Percentiles rank a stretch among this genome's conserved stretches.
phyloP scores from a whole-genome alignment of 30 jellyfish, hydroid and myxozoan species.

The Pelagia noctiluca region DNA sequence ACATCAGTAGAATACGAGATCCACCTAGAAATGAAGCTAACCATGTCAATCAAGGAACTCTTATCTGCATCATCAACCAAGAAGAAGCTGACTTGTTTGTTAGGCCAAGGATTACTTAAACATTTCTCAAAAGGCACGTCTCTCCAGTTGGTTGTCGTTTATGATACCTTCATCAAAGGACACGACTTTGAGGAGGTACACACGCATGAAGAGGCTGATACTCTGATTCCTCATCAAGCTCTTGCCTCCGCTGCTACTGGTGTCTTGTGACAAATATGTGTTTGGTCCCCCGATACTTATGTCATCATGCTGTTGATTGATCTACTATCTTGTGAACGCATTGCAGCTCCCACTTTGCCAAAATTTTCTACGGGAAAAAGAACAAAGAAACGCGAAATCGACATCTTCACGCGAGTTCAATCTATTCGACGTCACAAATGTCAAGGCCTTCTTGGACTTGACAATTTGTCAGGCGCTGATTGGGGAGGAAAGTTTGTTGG shows the following conservation, averaged over 20 bases:
- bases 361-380: slow-evolving; percentile 12
- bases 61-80: slow-evolving; percentile 13
- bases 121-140: background rate
- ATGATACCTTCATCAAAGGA: slow-evolving; percentile 13
- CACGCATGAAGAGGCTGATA: slow-evolving; percentile 23
- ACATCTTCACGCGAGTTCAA: slow-evolving; percentile 9
- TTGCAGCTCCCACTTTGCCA: slow-evolving; percentile 21
- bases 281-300: slow-evolving; percentile 21
- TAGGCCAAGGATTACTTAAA: slow-evolving; percentile 17
- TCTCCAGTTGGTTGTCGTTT: too few relatives aligned
- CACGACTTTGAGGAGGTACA: slow-evolving; percentile 22
- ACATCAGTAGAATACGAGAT: slow-evolving; percentile 14
- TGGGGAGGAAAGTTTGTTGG: slow-evolving; percentile 26
- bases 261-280: slow-evolving; percentile 10
- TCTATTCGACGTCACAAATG: slow-evolving; percentile 9
- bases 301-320: slow-evolving; percentile 16
- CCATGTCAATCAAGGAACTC: slow-evolving; percentile 24
- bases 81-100: slow-evolving; percentile 26
- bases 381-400: background rate
- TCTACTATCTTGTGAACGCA: slow-evolving; percentile 17
- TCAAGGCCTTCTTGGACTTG: slow-evolving; percentile 23
- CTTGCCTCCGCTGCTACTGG: slow-evolving; percentile 23
- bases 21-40: background rate
- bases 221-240: slow-evolving; percentile 21
- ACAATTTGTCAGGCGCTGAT: slow-evolving; percentile 12